Percentiles rank a stretch among this genome's conserved stretches.
Conservation (phyloP, 2,797 vertebrate species). For the Gymnoscopelus braueri region DNA sequence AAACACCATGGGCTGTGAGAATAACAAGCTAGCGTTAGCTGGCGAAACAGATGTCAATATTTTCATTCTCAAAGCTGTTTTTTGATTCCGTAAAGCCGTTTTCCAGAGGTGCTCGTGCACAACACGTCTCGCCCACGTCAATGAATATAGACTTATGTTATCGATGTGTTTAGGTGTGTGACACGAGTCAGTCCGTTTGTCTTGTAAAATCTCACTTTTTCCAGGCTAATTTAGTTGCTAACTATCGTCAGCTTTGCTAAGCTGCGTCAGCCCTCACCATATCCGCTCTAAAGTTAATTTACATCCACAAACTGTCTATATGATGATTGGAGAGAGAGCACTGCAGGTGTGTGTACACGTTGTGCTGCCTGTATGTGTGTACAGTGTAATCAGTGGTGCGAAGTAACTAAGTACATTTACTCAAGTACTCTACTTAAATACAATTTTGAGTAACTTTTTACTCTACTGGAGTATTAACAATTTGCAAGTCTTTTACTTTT, state of each 20-base stretch:
- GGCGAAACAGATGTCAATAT: conserved; percentile 50
- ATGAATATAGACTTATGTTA: not conserved
- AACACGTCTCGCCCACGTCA: no score
- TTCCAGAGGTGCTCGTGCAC: no score
- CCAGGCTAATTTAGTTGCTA: conserved; percentile 5
- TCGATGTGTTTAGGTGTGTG: not conserved
- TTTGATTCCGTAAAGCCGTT: not conserved
- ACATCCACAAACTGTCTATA: conserved; percentile 36
- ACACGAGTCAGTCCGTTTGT: not conserved
- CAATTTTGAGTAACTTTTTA: no score
- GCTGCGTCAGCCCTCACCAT: conserved; percentile 68
- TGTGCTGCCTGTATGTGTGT: not conserved
- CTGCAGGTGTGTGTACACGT: no score
- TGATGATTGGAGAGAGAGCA: no score
- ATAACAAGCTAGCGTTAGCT: conserved; percentile 63
- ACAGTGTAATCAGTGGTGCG: no score
- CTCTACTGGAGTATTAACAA: no score
- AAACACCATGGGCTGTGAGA: conserved; percentile 39
- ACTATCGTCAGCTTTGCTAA: conserved; percentile 44
- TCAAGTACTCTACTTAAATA: no score
- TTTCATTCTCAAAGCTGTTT: conserved; percentile 20
- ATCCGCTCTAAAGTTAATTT: conserved; percentile 40
- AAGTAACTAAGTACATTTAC: no score
- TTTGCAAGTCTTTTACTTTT: no score
- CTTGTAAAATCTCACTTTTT: conserved; percentile 5